Conservation (phyloP, 2,797 vertebrate species). For the Tamandua tetradactyla region DNA sequence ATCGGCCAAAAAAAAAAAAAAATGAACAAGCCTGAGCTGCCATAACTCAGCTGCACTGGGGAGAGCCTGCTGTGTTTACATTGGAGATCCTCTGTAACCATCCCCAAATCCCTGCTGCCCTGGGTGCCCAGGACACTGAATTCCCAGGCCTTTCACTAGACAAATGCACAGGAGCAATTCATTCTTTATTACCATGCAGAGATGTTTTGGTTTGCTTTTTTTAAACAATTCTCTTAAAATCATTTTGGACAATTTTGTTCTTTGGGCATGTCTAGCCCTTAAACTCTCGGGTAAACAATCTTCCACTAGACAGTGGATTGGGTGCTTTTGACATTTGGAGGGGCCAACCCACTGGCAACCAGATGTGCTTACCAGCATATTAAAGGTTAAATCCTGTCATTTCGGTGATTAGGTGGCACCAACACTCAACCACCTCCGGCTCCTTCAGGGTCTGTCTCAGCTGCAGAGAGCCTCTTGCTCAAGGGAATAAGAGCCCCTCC, state of each 20-base stretch:
- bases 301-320: not conserved
- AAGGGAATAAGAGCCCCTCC: not conserved
- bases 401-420: conserved; percentile 1
- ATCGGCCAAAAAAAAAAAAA: not conserved
- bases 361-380: not conserved
- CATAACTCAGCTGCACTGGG: not conserved
- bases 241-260: conserved; percentile 4
- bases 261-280: conserved; percentile 10
- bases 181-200: not conserved
- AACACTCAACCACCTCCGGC: conserved; percentile 5
- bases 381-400: conserved; percentile 53
- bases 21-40: not conserved
- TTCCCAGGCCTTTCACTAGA: not conserved
- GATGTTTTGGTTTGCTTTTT: not conserved
- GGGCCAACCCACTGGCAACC: not conserved
- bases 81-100: not conserved
- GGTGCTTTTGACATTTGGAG: conserved; percentile 41
- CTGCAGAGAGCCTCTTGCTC: not conserved
- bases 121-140: not conserved
- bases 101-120: not conserved
- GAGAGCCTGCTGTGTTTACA: not conserved
- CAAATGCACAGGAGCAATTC: not conserved
- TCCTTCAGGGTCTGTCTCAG: not conserved
- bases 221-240: conserved; percentile 35
- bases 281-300: conserved; percentile 16